Evolutionary conservation across 2,797 vertebrate species (phyloP).

Genomic region (Chromobotia macracanthus): DNA sequence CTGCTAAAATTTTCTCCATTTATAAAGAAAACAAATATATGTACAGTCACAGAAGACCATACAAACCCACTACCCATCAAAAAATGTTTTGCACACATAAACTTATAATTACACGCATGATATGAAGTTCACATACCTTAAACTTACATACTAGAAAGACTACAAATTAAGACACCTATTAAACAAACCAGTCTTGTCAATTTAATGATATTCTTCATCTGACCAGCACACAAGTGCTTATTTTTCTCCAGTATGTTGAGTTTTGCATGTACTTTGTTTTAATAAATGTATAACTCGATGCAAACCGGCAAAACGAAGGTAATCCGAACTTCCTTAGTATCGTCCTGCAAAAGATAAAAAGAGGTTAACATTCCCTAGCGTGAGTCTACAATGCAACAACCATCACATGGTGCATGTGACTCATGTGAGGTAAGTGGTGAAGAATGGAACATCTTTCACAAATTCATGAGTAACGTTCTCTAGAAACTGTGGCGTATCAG

Average conservation of each 20-base stretch:
- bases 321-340: constrained; percentile 63
- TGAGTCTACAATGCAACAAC: constrained; percentile 5
- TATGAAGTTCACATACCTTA: constrained; percentile 6
- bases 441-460: not conserved
- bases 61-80: not conserved
- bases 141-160: constrained; percentile 10
- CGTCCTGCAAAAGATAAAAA: constrained; percentile 67
- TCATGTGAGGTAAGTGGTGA: not conserved
- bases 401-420: constrained; percentile 3
- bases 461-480: constrained; percentile 12
- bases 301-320: not conserved
- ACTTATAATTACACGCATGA: too few species aligned
- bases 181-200: constrained; percentile 23
- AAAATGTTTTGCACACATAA: not conserved
- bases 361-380: not conserved
- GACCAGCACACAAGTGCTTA: not conserved
- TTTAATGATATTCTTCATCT: not conserved
- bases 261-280: constrained; percentile 9
- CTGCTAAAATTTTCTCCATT: not conserved
- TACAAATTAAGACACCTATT: constrained; percentile 39
- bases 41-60: not conserved
- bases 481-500: constrained; percentile 27
- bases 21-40: constrained; percentile 8
- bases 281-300: constrained; percentile 32
- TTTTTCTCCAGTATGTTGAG: not conserved